Evolutionary conservation across 2,113 vertebrate species (phyloP).

Genomic region (Callipepla californica): DNA sequence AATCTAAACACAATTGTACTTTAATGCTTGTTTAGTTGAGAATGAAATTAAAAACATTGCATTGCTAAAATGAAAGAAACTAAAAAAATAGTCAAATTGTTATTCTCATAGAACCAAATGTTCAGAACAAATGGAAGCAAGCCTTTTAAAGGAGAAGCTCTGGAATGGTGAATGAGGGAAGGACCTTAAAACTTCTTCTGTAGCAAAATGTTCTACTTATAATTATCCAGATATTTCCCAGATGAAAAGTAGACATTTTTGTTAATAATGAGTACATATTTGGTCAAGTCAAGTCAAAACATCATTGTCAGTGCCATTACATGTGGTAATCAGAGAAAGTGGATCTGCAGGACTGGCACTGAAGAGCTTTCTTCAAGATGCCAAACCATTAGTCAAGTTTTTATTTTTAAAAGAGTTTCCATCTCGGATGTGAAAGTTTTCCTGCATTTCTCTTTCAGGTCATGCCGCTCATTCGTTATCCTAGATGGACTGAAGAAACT

Average conservation of each 20-base stretch:
- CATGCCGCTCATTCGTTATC: background rate
- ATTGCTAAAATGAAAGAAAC: constrained; percentile 34
- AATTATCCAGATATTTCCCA: background rate
- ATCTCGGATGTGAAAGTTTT: background rate
- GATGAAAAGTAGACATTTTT: background rate
- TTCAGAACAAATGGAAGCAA: constrained; percentile 16
- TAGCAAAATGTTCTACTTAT: background rate
- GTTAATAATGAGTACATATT: background rate
- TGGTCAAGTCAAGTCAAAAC: background rate
- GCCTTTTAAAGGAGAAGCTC: background rate
- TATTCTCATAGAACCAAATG: constrained; percentile 4
- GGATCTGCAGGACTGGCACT: background rate
- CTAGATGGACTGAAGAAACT: background rate
- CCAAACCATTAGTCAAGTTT: background rate
- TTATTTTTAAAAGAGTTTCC: background rate
- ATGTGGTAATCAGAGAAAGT: background rate
- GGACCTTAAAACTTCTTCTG: background rate
- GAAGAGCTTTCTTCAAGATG: background rate
- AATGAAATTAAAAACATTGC: constrained; percentile 44
- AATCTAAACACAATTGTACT: background rate
- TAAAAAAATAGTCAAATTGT: background rate
- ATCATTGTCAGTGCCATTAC: background rate
- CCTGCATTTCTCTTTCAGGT: background rate
- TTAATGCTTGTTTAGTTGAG: constrained; percentile 6
- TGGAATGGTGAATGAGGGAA: background rate